These are phyloP conservation scores for Phylloscopus collybita DNA, from an alignment of 2,797 vertebrate species.

Conservation along the genomic window DNA sequence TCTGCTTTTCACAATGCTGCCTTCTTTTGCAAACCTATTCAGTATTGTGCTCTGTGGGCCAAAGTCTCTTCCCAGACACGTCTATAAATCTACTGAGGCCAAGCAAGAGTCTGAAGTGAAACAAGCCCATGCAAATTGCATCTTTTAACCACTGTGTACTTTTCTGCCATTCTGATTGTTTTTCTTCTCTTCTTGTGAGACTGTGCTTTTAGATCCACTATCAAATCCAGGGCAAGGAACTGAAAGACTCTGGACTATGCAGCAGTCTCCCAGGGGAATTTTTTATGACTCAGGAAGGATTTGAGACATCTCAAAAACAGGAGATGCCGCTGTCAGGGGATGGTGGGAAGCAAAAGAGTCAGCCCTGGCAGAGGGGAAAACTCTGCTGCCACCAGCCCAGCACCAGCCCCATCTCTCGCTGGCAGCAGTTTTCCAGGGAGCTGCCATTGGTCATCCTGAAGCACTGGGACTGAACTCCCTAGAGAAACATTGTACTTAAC, in stretches of 20 bases:
- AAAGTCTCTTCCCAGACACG: neutral
- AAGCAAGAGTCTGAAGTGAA: slow-evolving; percentile 14
- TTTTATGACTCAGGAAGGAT: slow-evolving; percentile 26
- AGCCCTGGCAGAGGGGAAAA: neutral
- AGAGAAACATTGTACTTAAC: slow-evolving; percentile 34
- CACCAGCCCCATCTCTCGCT: neutral
- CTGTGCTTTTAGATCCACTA: neutral
- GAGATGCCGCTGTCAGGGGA: neutral
- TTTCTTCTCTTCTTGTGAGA: neutral
- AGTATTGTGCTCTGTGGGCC: neutral
- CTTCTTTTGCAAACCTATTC: neutral
- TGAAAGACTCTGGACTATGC: neutral
- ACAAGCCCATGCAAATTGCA: neutral
- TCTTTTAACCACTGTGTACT: neutral
- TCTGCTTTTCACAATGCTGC: neutral
- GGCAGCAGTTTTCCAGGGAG: slow-evolving; percentile 2
- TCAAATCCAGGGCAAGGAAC: neutral
- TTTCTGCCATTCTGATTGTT: neutral
- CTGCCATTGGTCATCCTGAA: neutral
- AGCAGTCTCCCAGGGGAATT: neutral
- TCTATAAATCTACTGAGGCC: slow-evolving; percentile 7
- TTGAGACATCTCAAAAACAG: slow-evolving; percentile 34
- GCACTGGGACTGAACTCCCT: neutral
- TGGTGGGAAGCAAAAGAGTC: neutral
- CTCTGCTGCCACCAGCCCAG: neutral